These are phyloP conservation scores for Ectobius pallidus DNA, from an alignment of 2,888 invertebrate species.

Conservation along the genomic window DNA sequence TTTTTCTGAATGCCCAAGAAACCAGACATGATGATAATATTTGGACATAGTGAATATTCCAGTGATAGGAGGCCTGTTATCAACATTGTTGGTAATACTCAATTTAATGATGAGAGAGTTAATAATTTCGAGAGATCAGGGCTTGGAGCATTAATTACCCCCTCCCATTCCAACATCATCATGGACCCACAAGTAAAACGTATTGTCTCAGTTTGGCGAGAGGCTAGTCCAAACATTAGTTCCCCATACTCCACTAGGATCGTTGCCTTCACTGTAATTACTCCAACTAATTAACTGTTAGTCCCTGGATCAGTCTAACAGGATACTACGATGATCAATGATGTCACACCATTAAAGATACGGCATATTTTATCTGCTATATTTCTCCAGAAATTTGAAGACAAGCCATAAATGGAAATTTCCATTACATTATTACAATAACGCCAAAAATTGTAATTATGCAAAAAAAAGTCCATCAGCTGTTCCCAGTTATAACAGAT, in stretches of 20 bases:
- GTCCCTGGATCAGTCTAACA: background rate
- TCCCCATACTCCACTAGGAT: background rate
- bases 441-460: too few species aligned
- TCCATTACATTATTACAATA: too few species aligned
- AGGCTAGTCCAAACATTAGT: background rate
- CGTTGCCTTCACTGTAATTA: background rate
- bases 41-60: background rate
- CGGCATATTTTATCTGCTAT: too few species aligned
- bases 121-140: constrained; percentile 9
- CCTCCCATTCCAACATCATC: background rate
- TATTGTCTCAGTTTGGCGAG: background rate
- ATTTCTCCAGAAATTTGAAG: background rate
- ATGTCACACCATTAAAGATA: background rate
- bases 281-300: background rate
- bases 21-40: background rate
- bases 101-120: background rate
- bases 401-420: background rate
- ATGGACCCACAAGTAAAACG: background rate
- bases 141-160: background rate
- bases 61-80: background rate
- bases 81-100: background rate
- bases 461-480: too few species aligned
- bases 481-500: too few species aligned
- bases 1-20: too few species aligned
- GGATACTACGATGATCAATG: background rate